phyloP scores from a whole-genome alignment of 2,888 invertebrate genomes.

The Ichneumon xanthorius region DNA sequence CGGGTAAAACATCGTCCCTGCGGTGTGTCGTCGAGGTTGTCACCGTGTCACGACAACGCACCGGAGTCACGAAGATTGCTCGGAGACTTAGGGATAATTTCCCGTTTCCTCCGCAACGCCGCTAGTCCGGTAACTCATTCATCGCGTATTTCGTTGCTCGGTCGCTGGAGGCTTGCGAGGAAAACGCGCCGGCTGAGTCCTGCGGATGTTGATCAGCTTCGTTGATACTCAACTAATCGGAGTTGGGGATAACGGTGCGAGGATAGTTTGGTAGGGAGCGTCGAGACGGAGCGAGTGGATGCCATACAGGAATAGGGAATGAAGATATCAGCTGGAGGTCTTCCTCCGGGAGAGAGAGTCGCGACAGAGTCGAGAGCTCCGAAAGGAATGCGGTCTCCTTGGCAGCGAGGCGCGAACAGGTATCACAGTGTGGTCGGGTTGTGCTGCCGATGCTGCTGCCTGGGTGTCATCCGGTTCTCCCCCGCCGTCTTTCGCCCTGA shows the following conservation, averaged over 20 bases:
- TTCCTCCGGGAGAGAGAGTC: slow-evolving; percentile 31
- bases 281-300: background rate
- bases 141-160: too few relatives aligned
- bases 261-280: background rate
- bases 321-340: slow-evolving; percentile 58
- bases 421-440: slow-evolving; percentile 55
- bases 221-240: background rate
- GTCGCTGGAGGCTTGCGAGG: too few relatives aligned
- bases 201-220: background rate
- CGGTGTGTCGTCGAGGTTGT: slow-evolving; percentile 19
- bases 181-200: too few relatives aligned
- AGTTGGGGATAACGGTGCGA: background rate
- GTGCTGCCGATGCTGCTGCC: slow-evolving; percentile 50
- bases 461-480: slow-evolving; percentile 69
- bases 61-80: slow-evolving; percentile 17
- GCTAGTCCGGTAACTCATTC: background rate
- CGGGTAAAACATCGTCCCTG: background rate
- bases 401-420: slow-evolving; percentile 64
- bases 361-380: slow-evolving; percentile 19
- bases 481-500: slow-evolving; percentile 24
- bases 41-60: slow-evolving; percentile 20
- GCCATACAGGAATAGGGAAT: slow-evolving; percentile 38
- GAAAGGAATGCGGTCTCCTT: slow-evolving; percentile 66
- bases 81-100: slow-evolving; percentile 11
- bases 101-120: slow-evolving; percentile 11